A percentile compares a stretch with the other conserved stretches of the same genome.
phyloP scores from a whole-genome alignment of 2,113 vertebrate genomes.

The Gallinago paraguaiae region DNA sequence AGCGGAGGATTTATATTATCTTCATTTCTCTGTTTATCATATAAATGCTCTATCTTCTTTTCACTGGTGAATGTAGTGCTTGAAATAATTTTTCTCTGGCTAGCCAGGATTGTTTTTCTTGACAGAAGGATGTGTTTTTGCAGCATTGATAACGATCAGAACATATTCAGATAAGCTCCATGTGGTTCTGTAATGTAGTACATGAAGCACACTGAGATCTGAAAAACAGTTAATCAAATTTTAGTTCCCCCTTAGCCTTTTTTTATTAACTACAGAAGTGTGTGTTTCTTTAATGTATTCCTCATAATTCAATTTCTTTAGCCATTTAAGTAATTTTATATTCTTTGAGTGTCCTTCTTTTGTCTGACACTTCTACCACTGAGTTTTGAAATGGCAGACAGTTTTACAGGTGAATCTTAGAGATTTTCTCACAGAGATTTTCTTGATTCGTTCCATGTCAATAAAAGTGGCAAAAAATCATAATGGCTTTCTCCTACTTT shows the following conservation, averaged over 20 bases:
- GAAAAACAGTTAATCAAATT: slow-evolving; percentile 23
- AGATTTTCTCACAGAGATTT: not conserved
- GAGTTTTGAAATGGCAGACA: slow-evolving; percentile 6
- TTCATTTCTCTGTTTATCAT: not conserved
- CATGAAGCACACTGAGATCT: not conserved
- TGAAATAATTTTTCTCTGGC: not conserved
- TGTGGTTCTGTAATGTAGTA: not conserved
- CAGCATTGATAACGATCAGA: not conserved
- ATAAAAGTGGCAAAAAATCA: not conserved
- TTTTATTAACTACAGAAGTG: slow-evolving; percentile 22
- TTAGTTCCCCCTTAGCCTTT: not conserved
- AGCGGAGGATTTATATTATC: not conserved
- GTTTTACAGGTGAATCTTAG: slow-evolving; percentile 13
- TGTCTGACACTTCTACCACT: not conserved
- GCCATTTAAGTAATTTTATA: slow-evolving; percentile 12
- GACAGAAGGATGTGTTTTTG: not conserved
- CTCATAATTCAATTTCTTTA: slow-evolving; percentile 23
- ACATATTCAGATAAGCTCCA: not conserved
- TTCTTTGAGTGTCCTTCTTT: slow-evolving; percentile 18
- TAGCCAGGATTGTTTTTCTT: not conserved
- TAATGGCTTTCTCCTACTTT: slow-evolving; percentile 20
- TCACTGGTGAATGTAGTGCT: not conserved
- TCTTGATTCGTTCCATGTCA: not conserved
- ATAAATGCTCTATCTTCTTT: not conserved
- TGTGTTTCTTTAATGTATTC: not conserved